Evolutionary conservation across 2,888 invertebrate species (phyloP).

Genomic region (Synergus laeviventris): DNA sequence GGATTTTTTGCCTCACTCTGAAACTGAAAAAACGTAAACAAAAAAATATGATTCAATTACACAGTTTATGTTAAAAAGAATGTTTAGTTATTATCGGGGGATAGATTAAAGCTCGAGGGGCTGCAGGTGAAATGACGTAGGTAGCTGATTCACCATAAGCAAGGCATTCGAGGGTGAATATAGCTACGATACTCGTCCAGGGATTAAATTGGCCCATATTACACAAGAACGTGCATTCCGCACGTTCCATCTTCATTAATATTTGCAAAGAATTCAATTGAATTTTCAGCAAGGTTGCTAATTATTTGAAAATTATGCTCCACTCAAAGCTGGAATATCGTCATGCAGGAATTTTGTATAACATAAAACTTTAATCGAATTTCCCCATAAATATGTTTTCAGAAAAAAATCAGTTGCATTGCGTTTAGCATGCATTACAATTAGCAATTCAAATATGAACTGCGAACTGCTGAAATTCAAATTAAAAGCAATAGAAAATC

Average conservation of each 20-base stretch:
- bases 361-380: not conserved
- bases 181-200: constrained; percentile 22
- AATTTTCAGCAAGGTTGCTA: constrained; percentile 7
- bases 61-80: no score
- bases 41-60: no score
- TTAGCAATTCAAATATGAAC: not conserved
- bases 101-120: not conserved
- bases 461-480: not conserved
- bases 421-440: not conserved
- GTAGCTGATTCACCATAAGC: constrained; percentile 11
- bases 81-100: not conserved
- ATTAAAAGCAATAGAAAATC: not conserved
- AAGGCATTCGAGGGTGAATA: constrained; percentile 14
- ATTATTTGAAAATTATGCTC: not conserved
- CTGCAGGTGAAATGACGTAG: not conserved
- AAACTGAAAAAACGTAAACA: no score
- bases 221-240: constrained; percentile 30
- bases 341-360: not conserved
- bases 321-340: not conserved
- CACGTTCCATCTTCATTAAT: constrained; percentile 33
- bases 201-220: constrained; percentile 10
- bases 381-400: no score
- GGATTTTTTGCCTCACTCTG: no score
- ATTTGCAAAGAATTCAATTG: constrained; percentile 32
- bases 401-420: not conserved